Evolutionary conservation across 2,888 invertebrate species (phyloP).

Genomic region (Chironomus tentans): DNA sequence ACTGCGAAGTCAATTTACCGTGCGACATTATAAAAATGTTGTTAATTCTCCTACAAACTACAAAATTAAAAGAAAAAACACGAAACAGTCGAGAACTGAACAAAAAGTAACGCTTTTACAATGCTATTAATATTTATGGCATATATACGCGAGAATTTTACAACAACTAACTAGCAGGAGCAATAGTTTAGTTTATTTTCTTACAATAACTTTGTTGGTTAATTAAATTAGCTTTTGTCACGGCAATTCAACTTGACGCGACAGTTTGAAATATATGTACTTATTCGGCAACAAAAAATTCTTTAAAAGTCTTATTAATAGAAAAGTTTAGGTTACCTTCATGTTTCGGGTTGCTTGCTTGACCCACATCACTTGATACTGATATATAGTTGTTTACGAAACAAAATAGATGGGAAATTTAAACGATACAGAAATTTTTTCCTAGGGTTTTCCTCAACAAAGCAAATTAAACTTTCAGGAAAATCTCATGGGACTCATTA

Average conservation of each 20-base stretch:
- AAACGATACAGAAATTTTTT: background rate
- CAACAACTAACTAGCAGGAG: background rate
- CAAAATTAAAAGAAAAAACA: background rate
- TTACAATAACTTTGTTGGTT: background rate
- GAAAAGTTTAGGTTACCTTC: background rate
- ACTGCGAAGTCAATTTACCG: background rate
- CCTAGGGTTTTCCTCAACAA: background rate
- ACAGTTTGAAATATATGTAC: background rate
- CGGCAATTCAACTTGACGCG: background rate
- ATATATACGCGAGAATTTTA: background rate
- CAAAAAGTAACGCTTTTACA: slow-evolving; percentile 13
- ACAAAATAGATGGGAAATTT: background rate
- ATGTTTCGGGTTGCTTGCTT: background rate
- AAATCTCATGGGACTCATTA: background rate
- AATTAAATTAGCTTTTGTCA: slow-evolving; percentile 17
- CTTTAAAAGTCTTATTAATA: background rate
- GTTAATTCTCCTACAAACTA: slow-evolving; percentile 5
- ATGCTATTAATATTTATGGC: slow-evolving; percentile 11
- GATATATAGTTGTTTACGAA: background rate
- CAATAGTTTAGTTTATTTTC: background rate
- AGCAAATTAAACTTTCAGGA: background rate
- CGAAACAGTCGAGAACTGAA: background rate
- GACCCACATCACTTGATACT: background rate
- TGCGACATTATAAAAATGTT: slow-evolving; percentile 6
- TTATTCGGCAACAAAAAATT: background rate